These are phyloP conservation scores for Proterorhinus semilunaris DNA, from an alignment of 2,113 vertebrate genomes.

Conservation along the genomic window DNA sequence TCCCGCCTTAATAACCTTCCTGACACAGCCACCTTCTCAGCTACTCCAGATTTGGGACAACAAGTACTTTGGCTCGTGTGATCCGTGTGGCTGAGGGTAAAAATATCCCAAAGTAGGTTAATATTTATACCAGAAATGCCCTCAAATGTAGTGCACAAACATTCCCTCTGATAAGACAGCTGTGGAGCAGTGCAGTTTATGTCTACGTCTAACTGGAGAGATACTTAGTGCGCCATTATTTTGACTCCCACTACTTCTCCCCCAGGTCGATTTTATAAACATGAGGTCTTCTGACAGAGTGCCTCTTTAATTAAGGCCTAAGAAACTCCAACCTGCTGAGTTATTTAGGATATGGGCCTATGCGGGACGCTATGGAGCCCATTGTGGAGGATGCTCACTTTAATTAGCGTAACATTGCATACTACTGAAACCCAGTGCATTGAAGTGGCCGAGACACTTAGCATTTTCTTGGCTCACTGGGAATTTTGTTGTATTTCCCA, in stretches of 20 bases:
- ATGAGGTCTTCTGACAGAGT: constrained; percentile 22
- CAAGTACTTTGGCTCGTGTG: background rate
- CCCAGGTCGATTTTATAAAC: constrained; percentile 38
- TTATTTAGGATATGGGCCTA: constrained; percentile 13
- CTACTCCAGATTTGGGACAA: background rate
- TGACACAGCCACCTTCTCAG: background rate
- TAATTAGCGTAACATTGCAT: constrained; percentile 1
- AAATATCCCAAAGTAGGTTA: background rate
- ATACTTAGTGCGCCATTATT: constrained; percentile 10
- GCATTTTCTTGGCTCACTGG: background rate
- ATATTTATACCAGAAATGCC: background rate
- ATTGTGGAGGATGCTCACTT: constrained; percentile 4
- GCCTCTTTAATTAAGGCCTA: constrained; percentile 39
- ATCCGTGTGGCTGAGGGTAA: background rate
- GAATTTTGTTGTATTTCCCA: too few relatives aligned
- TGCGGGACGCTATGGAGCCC: background rate
- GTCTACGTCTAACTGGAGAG: constrained; percentile 25
- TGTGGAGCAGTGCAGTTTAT: constrained; percentile 2
- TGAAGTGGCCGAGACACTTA: background rate
- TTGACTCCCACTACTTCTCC: constrained; percentile 19
- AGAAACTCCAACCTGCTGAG: constrained; percentile 43
- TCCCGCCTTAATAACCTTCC: background rate
- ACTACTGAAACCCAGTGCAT: background rate
- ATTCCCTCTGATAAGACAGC: background rate
- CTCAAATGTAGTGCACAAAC: background rate